These are phyloP conservation scores for Eudasyphora cyanicolor DNA, from an alignment of 2,888 invertebrate genomes.

Conservation along the genomic window DNA sequence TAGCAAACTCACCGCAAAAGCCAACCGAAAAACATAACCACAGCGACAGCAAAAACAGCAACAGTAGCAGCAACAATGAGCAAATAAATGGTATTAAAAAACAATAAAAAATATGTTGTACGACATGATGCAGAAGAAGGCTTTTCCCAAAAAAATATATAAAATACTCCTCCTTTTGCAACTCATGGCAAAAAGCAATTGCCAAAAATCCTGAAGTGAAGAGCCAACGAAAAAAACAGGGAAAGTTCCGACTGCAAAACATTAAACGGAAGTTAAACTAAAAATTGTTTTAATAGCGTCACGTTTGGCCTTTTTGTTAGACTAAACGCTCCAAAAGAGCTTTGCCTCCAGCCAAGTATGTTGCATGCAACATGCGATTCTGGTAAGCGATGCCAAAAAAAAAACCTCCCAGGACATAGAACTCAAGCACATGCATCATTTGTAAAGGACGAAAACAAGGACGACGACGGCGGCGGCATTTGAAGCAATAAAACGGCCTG, in stretches of 20 bases:
- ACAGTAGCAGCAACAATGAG: conserved; percentile 45
- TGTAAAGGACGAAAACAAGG: too few relatives aligned
- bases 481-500: conserved; percentile 70
- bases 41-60: conserved; percentile 20
- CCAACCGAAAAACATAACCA: conserved; percentile 7
- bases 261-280: conserved; percentile 63
- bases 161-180: conserved; percentile 17
- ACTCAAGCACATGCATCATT: conserved; percentile 46
- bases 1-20: conserved; percentile 57
- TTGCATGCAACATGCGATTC: conserved; percentile 79
- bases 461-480: conserved; percentile 48
- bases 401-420: conserved; percentile 4
- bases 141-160: conserved; percentile 30
- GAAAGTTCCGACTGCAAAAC: conserved; percentile 49
- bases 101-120: conserved; percentile 58
- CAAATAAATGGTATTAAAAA: conserved; percentile 54
- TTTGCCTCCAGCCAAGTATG: conserved; percentile 62
- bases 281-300: conserved; percentile 75
- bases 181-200: conserved; percentile 48
- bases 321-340: conserved; percentile 47
- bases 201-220: conserved; percentile 47
- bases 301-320: conserved; percentile 71
- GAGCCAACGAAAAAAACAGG: conserved; percentile 9
- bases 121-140: conserved; percentile 55
- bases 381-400: conserved; percentile 76